Percentiles rank a stretch among this genome's conserved stretches.
Conservation (phyloP, 2,797 vertebrate genomes). For the Basileuterus tristriatus region DNA sequence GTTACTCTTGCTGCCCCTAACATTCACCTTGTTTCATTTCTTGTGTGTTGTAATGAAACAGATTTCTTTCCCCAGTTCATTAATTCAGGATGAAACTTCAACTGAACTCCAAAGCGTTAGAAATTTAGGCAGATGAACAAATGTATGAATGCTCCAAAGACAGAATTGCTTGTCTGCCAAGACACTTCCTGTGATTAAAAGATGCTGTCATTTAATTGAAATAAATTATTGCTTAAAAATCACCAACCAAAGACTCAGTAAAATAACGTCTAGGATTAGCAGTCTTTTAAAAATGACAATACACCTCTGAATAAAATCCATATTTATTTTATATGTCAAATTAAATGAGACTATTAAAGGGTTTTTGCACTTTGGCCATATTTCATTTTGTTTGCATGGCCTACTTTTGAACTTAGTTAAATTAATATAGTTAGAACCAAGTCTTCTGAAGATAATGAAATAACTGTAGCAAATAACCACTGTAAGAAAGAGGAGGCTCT, state of each 20-base stretch:
- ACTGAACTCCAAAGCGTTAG: slow-evolving; percentile 10
- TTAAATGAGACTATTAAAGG: slow-evolving; percentile 15
- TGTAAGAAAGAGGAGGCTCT: not conserved
- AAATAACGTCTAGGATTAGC: slow-evolving; percentile 47
- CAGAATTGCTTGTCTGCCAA: slow-evolving; percentile 46
- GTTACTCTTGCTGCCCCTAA: not conserved
- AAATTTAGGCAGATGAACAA: slow-evolving; percentile 40
- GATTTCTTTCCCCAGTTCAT: not conserved
- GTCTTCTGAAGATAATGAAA: slow-evolving; percentile 26
- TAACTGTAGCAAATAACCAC: not conserved
- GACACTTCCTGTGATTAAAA: slow-evolving; percentile 58
- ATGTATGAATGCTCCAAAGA: slow-evolving; percentile 36
- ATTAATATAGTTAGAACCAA: not conserved
- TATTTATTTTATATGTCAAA: slow-evolving; percentile 46
- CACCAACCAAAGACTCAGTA: not conserved
- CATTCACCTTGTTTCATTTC: not conserved
- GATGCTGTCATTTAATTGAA: slow-evolving; percentile 63
- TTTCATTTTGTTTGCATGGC: slow-evolving; percentile 4
- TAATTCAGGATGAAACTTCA: slow-evolving; percentile 20
- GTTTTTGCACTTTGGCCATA: not conserved
- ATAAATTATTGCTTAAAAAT: slow-evolving; percentile 58
- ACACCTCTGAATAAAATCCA: slow-evolving; percentile 3
- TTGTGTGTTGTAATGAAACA: not conserved
- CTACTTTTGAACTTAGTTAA: slow-evolving; percentile 47
- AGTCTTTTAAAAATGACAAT: slow-evolving; percentile 11